Base-by-base conservation (phyloP, 1,140 invertebrate genomes). In the Trichonephila inaurata region DNA sequence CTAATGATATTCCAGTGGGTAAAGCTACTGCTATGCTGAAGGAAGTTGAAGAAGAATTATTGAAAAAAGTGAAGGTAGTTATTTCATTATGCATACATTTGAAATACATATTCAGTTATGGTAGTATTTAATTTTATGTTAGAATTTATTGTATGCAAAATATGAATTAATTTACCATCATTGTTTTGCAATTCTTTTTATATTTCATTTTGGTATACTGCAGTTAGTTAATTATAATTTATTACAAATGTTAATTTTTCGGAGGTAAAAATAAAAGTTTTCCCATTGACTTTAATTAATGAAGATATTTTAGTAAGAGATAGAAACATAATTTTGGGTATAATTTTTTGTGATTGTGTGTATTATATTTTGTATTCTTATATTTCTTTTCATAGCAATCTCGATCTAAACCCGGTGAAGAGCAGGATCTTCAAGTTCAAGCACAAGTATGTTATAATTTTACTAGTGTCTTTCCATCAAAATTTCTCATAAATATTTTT, bases 11-110 rank as follows among this genome's bases (percentile, higher is more conserved):
- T 16, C 97, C 97, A 28, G 98, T 99, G 95, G 96, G 97, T 69
- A 97, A 97, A 95, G 97, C 97, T 86, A 97, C 97, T 89, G 97
- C 97, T 0, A 97, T 98, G 97, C 96, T 99, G 77, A 97, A 98
- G 95, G 98, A 99, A 96, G 97, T 98, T 40, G 99, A 99, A 95
- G 98, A 99, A 95, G 98, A 99, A 92, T 95, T 99, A 0, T 77
- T 64, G 44, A 94, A 92, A 58, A 94, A 93, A 93, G 94, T 94
- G 21, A 95, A 95, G 90, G 94, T 94, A 91, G 28, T 19, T 81
- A 77, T 77, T 77, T 18, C n/a, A 77, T 77, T 33, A 10, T 21
- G 3, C 19, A 40, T 40, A 40, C 33, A 40, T 40, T 40, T 40
- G 33, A 40, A 40, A 40, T 40, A 40, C 33, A 40, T 40, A 40